Evolutionary conservation across 2,113 vertebrate species (phyloP), one percentile per base, ranked within the genome.

Genomic region (Elephas maximus): DNA sequence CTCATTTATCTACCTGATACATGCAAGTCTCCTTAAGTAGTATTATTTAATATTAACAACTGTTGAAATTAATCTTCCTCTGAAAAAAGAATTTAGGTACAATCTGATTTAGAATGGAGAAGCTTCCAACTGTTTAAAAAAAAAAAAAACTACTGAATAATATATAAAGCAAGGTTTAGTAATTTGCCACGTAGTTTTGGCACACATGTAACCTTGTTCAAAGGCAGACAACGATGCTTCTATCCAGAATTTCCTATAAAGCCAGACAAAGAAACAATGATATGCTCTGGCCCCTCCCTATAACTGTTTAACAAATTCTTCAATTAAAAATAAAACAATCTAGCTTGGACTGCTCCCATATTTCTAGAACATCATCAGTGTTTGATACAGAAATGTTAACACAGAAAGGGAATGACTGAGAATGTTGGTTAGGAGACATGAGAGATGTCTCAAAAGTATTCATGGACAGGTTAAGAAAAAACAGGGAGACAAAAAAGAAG

Each of bases 391-490:
- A 82, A 78, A 95, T 24, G 51, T 14, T 62, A 69, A 84, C 17
- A 41, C 1, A 71, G 73, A 96, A 73, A 88, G 53, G 9, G 28
- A 83, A 73, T 73, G 90, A 67, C 63, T 83, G 26, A 78, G 92
- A 63, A 76, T 5, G 78, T 93, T 86, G 74, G 76, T 45, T 83
- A 67, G 21, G 89, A 91, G 81, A 91, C 21, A 88, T 53, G 71
- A 82, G 18, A 88, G 67, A 51, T 33, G n/a, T 79, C 91, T 94
- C 89, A 91, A 79, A 79, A 57, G 91, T 93, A 96, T 93, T 92
- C 92, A 97, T 15, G 60, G 94, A 88, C 93, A 97, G 92, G 93
- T 97, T 97, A 94, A 96, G 93, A 93, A 97, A 93, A 77, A 85
- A 87, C 77, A 65, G 60, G 18, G 15, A 51, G 0, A 14, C 37